These are phyloP conservation scores for Spinus pinus DNA, from an alignment of 2,797 vertebrate genomes.

Conservation along the genomic window DNA sequence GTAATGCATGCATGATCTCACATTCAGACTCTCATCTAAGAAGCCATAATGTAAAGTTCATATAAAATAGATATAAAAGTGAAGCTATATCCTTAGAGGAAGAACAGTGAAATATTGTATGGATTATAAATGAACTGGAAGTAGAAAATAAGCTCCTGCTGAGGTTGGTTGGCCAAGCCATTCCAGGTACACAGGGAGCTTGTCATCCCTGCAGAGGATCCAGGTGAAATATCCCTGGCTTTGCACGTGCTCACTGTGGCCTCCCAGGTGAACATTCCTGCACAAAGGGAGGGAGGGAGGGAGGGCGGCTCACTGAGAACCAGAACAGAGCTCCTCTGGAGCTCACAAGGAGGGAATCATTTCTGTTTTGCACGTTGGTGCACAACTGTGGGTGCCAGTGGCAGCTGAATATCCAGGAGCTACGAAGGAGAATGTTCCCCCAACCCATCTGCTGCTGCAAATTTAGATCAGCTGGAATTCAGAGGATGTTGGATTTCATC, in stretches of 20 bases:
- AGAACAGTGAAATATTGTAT: not conserved
- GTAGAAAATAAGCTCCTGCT: conserved; percentile 16
- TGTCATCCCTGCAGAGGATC: not conserved
- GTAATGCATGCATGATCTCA: not conserved
- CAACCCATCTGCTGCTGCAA: not conserved
- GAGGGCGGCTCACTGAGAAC: not conserved
- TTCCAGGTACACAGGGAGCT: not conserved
- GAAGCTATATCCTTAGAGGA: not conserved
- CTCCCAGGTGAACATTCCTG: not conserved
- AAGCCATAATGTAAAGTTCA: not conserved
- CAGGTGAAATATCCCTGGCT: not conserved
- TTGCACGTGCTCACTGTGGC: not conserved
- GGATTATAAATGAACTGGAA: conserved; percentile 16
- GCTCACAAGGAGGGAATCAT: not conserved
- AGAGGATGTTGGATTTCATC: not conserved
- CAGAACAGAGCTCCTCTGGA: not conserved
- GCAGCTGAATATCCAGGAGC: not conserved
- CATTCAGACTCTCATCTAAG: not conserved
- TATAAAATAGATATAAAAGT: conserved; percentile 3
- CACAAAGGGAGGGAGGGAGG: not conserved
- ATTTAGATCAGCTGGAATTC: not conserved
- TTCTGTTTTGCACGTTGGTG: not conserved
- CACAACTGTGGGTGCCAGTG: not conserved
- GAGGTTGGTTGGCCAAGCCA: conserved; percentile 9
- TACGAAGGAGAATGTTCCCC: not conserved